phyloP scores from a whole-genome alignment of 1,140 invertebrate genomes.

The Pteromalus puparum region DNA sequence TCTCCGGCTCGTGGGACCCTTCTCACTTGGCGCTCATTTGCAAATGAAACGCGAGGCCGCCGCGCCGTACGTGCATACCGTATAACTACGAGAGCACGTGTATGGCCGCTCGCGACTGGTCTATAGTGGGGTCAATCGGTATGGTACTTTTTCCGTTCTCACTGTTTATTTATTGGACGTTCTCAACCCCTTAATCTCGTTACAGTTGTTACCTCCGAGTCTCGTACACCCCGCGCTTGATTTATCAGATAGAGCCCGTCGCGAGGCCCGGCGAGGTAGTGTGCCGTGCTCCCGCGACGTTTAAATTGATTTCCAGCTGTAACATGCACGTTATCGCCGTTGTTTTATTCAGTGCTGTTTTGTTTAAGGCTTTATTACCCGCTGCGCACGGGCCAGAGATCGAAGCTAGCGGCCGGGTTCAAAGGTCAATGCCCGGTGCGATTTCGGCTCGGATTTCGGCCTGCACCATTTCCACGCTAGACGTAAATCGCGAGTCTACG shows the following conservation, averaged over 20 bases:
- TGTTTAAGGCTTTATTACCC: not conserved
- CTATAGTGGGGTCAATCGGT: not conserved
- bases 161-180: not conserved
- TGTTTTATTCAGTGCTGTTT: not conserved
- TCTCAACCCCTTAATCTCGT: not conserved
- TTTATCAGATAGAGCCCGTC: not conserved
- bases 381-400: too few relatives aligned
- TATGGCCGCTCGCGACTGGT: not conserved
- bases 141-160: not conserved
- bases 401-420: too few relatives aligned
- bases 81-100: not conserved
- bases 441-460: too few relatives aligned
- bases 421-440: too few relatives aligned
- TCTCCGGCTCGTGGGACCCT: not conserved
- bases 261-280: too few relatives aligned
- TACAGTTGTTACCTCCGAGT: too few relatives aligned
- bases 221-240: too few relatives aligned
- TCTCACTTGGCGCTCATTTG: slow-evolving; percentile 25
- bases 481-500: too few relatives aligned
- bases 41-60: not conserved
- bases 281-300: not conserved
- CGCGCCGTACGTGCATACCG: not conserved
- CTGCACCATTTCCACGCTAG: too few relatives aligned
- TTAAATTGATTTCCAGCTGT: not conserved
- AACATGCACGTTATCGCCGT: not conserved